Percentiles rank a stretch among this genome's conserved stretches.
Evolutionary conservation across 2,113 vertebrate species (phyloP).

Genomic region (Bucco capensis): DNA sequence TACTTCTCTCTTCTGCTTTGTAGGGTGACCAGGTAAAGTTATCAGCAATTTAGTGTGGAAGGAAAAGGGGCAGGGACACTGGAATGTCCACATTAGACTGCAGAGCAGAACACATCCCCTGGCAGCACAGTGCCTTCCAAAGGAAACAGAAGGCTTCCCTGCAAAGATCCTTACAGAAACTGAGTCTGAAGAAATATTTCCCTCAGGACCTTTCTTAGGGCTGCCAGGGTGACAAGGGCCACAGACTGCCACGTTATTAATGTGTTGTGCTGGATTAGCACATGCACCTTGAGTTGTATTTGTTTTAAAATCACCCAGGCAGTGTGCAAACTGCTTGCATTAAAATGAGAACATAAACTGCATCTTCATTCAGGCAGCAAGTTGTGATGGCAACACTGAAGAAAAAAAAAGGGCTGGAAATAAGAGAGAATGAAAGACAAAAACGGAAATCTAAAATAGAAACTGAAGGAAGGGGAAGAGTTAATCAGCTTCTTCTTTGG

Average conservation of each 20-base stretch:
- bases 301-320: neutral
- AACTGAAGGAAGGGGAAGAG: neutral
- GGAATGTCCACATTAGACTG: rapidly evolving
- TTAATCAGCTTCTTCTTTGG: neutral
- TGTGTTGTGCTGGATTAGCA: neutral
- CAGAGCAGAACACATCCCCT: neutral
- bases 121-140: neutral
- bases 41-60: neutral
- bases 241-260: neutral
- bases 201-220: neutral
- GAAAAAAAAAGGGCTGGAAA: neutral
- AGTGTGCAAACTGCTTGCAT: neutral
- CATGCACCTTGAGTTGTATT: neutral
- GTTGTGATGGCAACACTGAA: neutral
- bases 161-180: neutral
- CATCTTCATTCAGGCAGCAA: neutral
- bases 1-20: neutral
- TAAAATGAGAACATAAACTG: neutral
- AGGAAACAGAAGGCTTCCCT: neutral
- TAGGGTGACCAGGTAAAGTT: neutral
- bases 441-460: neutral
- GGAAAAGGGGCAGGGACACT: neutral
- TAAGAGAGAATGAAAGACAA: neutral
- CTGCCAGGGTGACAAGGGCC: neutral
- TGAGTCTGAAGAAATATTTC: constrained; percentile 10